Evolutionary conservation across 2,888 invertebrate species (phyloP).

Genomic region (Penaeus monodon): DNA sequence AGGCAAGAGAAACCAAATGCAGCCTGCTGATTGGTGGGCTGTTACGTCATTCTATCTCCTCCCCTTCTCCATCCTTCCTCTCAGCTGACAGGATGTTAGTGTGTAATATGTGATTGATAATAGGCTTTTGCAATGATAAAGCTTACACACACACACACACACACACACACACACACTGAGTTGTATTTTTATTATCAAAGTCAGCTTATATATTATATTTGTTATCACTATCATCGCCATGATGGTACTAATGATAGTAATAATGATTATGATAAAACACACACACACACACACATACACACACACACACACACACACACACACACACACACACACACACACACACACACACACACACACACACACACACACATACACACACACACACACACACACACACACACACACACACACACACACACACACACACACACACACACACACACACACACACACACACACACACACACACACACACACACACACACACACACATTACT

Average conservation of each 20-base stretch:
- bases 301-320: background rate
- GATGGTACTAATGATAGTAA: too few relatives aligned
- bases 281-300: background rate
- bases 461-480: too few relatives aligned
- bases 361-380: background rate
- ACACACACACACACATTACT: too few relatives aligned
- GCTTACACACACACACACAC: background rate
- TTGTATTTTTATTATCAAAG: too few relatives aligned
- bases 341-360: background rate
- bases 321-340: background rate
- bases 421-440: background rate
- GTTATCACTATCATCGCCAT: too few relatives aligned
- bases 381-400: background rate
- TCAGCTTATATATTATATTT: too few relatives aligned
- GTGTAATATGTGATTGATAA: too few relatives aligned
- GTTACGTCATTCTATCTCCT: background rate
- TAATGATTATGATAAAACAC: background rate
- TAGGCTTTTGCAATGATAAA: too few relatives aligned
- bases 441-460: background rate
- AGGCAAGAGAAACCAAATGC: too few relatives aligned
- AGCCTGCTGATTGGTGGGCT: background rate
- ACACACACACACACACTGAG: background rate
- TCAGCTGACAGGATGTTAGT: background rate
- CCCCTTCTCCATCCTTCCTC: background rate
- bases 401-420: background rate